Evolutionary conservation across 2,888 invertebrate genomes (phyloP).

Genomic region (Schizaphis graminum): DNA sequence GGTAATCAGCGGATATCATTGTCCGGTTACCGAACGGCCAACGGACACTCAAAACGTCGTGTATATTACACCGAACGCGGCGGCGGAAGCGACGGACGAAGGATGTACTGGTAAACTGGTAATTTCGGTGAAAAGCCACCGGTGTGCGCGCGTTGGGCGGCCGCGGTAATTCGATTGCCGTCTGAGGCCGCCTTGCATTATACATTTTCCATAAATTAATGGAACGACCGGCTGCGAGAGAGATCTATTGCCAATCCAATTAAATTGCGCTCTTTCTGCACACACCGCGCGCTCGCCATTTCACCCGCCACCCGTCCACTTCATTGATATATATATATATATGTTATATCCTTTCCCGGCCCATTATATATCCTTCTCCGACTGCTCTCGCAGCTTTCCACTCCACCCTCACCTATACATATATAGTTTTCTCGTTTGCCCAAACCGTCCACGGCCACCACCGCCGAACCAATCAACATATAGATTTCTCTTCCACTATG

Average conservation of each 20-base stretch:
- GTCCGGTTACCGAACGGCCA: neutral
- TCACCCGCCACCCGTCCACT: neutral
- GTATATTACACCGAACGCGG: neutral
- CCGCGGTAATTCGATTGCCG: conserved; percentile 62
- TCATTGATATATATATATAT: neutral
- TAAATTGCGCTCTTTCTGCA: conserved; percentile 61
- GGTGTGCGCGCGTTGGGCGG: conserved; percentile 8
- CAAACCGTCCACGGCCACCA: neutral
- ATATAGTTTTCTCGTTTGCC: conserved; percentile 29
- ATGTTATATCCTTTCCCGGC: neutral
- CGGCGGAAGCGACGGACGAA: neutral
- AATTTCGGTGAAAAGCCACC: conserved; percentile 50
- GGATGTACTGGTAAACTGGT: conserved; percentile 33
- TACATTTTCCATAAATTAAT: conserved; percentile 65
- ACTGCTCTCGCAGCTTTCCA: neutral
- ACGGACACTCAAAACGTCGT: neutral
- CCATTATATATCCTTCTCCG: neutral
- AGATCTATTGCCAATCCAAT: conserved; percentile 66
- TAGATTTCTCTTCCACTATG: conserved; percentile 19
- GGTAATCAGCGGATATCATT: neutral
- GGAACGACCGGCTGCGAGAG: conserved; percentile 59
- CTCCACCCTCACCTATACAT: neutral
- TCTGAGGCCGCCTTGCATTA: conserved; percentile 53
- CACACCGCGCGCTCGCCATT: neutral
- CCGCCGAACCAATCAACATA: conserved; percentile 60